phyloP scores from a whole-genome alignment of 1,140 invertebrate species.

The Drosophila busckii region DNA sequence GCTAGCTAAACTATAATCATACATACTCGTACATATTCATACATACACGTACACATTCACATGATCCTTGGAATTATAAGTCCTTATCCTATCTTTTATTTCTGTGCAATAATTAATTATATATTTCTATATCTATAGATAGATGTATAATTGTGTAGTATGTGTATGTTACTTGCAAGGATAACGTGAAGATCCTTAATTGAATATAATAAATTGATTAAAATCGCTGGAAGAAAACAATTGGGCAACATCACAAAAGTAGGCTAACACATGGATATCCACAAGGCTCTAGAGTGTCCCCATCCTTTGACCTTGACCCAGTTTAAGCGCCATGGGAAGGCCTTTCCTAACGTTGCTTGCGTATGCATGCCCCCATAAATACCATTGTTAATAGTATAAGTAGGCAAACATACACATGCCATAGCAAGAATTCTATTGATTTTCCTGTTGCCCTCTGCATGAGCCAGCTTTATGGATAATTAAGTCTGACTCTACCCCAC shows the following conservation, averaged over 20 bases:
- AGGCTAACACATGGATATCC: background rate
- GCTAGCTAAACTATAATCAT: too few species aligned
- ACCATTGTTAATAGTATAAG: constrained; percentile 5
- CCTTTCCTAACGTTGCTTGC: constrained; percentile 8
- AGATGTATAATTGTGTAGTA: too few species aligned
- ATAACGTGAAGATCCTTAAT: too few species aligned
- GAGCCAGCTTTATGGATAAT: constrained; percentile 34
- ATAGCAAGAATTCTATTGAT: constrained; percentile 43
- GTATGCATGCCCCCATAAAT: background rate
- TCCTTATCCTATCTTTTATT: too few species aligned
- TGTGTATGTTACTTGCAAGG: too few species aligned
- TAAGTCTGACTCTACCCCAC: constrained; percentile 61
- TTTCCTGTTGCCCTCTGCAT: constrained; percentile 39
- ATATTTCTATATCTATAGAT: too few species aligned
- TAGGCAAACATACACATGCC: background rate
- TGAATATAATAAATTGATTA: too few species aligned
- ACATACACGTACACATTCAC: too few species aligned
- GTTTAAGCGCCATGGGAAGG: constrained; percentile 11
- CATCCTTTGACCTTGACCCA: constrained; percentile 53
- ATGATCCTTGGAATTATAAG: too few species aligned
- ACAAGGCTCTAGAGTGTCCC: constrained; percentile 12
- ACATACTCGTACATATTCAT: too few species aligned
- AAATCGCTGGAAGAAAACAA: too few species aligned
- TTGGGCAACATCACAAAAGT: background rate
- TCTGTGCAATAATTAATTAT: too few species aligned